Evolutionary conservation across 2,113 vertebrate genomes (phyloP), one percentile per base, ranked within the genome.

Genomic region (Cavia aperea): DNA sequence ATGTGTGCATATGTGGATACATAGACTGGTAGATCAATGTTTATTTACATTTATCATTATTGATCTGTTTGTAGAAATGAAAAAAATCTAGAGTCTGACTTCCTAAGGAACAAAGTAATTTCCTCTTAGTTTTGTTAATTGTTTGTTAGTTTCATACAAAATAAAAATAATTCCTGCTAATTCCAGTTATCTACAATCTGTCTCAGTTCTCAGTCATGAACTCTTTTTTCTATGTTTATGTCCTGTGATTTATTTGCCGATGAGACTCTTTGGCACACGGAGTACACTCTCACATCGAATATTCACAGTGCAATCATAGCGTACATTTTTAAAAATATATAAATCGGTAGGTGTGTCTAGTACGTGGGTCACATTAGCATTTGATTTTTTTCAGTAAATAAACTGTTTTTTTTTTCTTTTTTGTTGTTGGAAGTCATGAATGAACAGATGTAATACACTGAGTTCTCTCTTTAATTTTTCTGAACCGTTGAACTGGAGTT

Each of bases 401-500:
- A 13, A 21, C 36, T 21, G 36, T 16, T 75, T 26, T 75, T n/a
- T 70, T n/a, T n/a, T 54, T 54, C 39, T 29, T 60, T 46, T 46
- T n/a, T 46, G 21, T 29, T 19, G 19, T 15, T 2, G 68, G 33
- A 11, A 39, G 8, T 62, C 77, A 39, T 58, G 11, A 11, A 26
- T 60, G 7, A 83, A 11, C 39, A 3, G 0, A 39, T 31, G 39
- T 5, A 33, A 21, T 81, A 54, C 7, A 15, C 21, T 31, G n/a
- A 5, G 9, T 43, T 70, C 21, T 63, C 43, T n/a, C 7, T 72
- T 49, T 24, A 5, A 49, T 46, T 78, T 16, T 36, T 2, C 78
- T 18, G 1, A 10, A 2, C 14, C 13, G 12, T 66, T 36, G 18
- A 51, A 56, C 33, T 12, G 6, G 58, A 31, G 0, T 33, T 7